Percentiles rank a stretch among this genome's conserved stretches.
phyloP scores from a whole-genome alignment of 2,888 invertebrate species.

The Platycnemis pennipes region DNA sequence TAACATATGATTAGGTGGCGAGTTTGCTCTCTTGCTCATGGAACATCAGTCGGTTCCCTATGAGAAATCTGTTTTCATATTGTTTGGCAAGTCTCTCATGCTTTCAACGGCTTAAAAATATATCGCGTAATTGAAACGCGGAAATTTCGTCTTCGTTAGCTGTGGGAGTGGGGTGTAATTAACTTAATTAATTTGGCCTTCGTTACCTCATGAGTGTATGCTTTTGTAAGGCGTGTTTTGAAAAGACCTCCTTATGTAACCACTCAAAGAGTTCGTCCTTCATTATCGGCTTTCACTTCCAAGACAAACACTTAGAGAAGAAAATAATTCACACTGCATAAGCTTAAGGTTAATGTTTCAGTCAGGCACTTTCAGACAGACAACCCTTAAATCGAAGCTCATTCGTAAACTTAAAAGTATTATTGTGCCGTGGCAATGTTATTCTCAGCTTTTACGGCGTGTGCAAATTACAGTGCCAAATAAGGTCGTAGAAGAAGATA shows the following conservation, averaged over 20 bases:
- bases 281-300: background rate
- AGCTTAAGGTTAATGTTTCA: background rate
- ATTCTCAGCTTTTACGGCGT: too few relatives aligned
- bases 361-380: background rate
- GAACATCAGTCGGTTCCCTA: too few relatives aligned
- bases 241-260: background rate
- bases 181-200: background rate
- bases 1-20: too few relatives aligned
- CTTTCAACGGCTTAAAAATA: background rate
- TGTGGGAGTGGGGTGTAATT: background rate
- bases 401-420: background rate
- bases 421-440: background rate
- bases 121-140: background rate
- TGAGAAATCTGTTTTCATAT: too few relatives aligned
- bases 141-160: background rate
- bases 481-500: too few relatives aligned
- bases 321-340: background rate
- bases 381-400: background rate
- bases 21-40: too few relatives aligned
- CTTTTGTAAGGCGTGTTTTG: background rate
- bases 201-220: background rate
- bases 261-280: background rate
- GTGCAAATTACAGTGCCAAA: too few relatives aligned
- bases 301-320: background rate
- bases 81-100: too few relatives aligned